Base-by-base conservation (phyloP, 92 coral and sea anemone species). In the Siderastrea radians region DNA sequence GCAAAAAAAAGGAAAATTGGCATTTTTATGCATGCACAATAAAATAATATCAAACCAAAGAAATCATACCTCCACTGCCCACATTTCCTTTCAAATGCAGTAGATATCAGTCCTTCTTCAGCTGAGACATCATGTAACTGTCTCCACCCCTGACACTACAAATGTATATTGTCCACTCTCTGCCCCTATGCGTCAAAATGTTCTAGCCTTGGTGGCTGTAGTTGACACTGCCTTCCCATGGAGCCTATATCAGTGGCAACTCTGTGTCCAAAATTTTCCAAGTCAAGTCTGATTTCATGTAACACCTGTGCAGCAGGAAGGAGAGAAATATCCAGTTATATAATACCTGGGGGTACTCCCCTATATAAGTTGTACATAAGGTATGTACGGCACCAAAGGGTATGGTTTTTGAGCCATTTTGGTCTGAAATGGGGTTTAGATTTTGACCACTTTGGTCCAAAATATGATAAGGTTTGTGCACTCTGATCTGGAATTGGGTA, bases 121-220 rank as follows among this genome's bases (percentile, higher is more conserved):
- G 99, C 94, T 19, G 99, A 93, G 16, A 95, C 95, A 68, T 86
- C 95, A 86, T 96, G 98, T 64, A 96, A 87, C 60, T 88, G 90
- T 76, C 65, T 89, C 99, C 99, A 96, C 44, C 94, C 99, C 50
- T 87, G 80, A 71, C 98, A n/a, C n/a, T n/a, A n/a, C n/a, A n/a
- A n/a, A 46, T 74, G 92, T 71, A 96, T 96, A 38, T 80, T 87
- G 89, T 95, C 99, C 13, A 96, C 90, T 57, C 96, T 92, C 74
- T 69, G 84, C 12, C 99, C 99, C 98, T 98, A 96, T 1, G 95
- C 96, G 89, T 96, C 98, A 95, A 93, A 95, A 54, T 89, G 91
- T 67, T 86, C 93, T 1, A 96, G 89, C 38, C 72, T 86, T 74
- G 98, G 98, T 78, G 94, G 99, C 72, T 90, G 92, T 14, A 86